A percentile compares a stretch with the other conserved stretches of the same genome.
Evolutionary conservation across 2,888 invertebrate genomes (phyloP).

Genomic region (Scaptomyza polygonia): DNA sequence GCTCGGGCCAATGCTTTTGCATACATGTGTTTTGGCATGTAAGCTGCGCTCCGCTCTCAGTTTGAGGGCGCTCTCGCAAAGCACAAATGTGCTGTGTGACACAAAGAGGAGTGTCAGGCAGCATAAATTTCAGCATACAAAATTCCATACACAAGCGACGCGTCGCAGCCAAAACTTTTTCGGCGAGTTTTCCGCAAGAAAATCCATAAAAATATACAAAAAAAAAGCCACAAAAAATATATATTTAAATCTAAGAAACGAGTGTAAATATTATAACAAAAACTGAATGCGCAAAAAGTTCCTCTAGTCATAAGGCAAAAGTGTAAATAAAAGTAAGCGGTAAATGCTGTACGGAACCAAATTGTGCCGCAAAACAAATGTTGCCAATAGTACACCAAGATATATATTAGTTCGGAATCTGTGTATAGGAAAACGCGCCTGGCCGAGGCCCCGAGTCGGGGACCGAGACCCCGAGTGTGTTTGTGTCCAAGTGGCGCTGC

Average conservation of each 20-base stretch:
- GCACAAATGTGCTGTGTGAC: conserved; percentile 60
- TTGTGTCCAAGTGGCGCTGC: conserved; percentile 64
- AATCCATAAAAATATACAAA: conserved; percentile 59
- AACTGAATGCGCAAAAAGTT: conserved; percentile 69
- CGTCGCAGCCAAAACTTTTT: conserved; percentile 68
- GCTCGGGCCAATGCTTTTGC: conserved; percentile 32
- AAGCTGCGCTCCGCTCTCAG: conserved; percentile 45
- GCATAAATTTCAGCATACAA: conserved; percentile 78
- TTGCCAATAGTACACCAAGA: conserved; percentile 10
- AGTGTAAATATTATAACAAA: conserved; percentile 66
- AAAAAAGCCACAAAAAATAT: conserved; percentile 20
- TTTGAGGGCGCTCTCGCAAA: conserved; percentile 33
- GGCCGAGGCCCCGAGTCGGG: conserved; percentile 10
- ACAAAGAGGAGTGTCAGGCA: conserved; percentile 78
- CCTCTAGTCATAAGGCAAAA: conserved; percentile 61
- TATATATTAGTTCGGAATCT: conserved; percentile 12
- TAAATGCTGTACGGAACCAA: conserved; percentile 50
- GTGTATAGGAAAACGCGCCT: conserved; percentile 9
- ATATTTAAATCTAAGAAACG: conserved; percentile 49
- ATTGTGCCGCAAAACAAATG: conserved; percentile 43
- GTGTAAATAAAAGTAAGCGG: conserved; percentile 64
- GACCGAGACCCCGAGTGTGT: conserved; percentile 17
- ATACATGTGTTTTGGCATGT: conserved; percentile 63
- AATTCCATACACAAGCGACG: conserved; percentile 70
- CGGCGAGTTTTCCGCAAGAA: conserved; percentile 69